Percentiles rank a stretch among this genome's conserved stretches.
These are phyloP conservation scores for Psammodynastes pulverulentus DNA, from an alignment of 2,113 vertebrate species.

Conservation along the genomic window DNA sequence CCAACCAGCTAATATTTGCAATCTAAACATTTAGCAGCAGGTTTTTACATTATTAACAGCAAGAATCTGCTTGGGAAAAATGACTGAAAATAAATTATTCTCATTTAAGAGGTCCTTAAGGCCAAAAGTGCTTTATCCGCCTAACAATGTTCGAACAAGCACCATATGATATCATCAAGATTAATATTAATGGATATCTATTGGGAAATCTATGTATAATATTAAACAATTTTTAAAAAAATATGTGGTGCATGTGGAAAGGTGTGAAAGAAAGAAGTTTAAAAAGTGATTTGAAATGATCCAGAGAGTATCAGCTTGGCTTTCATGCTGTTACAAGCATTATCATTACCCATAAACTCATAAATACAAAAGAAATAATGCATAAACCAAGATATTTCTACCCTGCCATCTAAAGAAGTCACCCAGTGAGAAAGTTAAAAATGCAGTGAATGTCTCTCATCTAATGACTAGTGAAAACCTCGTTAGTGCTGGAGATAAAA, in stretches of 20 bases:
- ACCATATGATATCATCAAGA: slow-evolving; percentile 70
- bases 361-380: neutral
- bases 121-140: slow-evolving; percentile 70
- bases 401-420: neutral
- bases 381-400: neutral
- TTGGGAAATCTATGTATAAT: slow-evolving; percentile 28
- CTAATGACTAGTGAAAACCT: neutral
- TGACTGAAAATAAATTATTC: slow-evolving; percentile 71
- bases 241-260: neutral
- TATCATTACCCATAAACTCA: neutral
- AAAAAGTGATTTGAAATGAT: neutral
- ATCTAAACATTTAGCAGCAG: slow-evolving; percentile 77
- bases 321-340: neutral
- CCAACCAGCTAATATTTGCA: slow-evolving; percentile 76
- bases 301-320: too few species aligned
- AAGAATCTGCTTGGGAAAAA: slow-evolving; percentile 73
- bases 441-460: neutral
- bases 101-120: slow-evolving; percentile 72
- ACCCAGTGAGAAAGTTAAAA: neutral
- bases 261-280: neutral
- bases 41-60: slow-evolving; percentile 77
- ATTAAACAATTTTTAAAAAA: slow-evolving; percentile 31
- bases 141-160: slow-evolving; percentile 71
- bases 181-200: slow-evolving; percentile 65
- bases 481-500: neutral